phyloP scores from a whole-genome alignment of 2,888 invertebrate genomes.

The Graphium colonna region DNA sequence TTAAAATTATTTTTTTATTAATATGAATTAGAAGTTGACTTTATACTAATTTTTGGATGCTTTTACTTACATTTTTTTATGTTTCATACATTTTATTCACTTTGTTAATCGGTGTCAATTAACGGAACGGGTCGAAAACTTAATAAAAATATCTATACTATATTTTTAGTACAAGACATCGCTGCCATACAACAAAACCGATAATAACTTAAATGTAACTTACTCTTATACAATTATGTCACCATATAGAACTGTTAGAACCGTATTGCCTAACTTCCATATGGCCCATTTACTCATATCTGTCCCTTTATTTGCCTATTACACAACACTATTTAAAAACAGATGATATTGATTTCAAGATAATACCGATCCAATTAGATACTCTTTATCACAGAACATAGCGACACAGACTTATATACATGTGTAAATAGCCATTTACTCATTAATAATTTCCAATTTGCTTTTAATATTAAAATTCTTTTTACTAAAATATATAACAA shows the following conservation, averaged over 20 bases:
- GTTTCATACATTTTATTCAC: constrained; percentile 55
- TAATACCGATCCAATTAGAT: constrained; percentile 1
- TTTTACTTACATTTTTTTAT: too few relatives aligned
- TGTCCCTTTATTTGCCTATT: constrained; percentile 20
- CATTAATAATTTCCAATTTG: too few relatives aligned
- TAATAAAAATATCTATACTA: constrained; percentile 69
- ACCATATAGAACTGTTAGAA: constrained; percentile 39
- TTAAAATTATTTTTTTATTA: too few relatives aligned
- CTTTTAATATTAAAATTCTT: too few relatives aligned
- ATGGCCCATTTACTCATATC: constrained; percentile 59
- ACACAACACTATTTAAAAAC: constrained; percentile 22
- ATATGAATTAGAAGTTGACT: too few relatives aligned
- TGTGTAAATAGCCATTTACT: background rate
- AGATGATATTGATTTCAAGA: constrained; percentile 1
- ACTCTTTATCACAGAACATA: constrained; percentile 11
- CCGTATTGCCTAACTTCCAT: constrained; percentile 53
- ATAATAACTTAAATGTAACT: constrained; percentile 25
- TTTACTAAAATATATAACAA: too few relatives aligned
- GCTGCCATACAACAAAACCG: constrained; percentile 44
- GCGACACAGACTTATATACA: background rate
- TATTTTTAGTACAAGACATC: constrained; percentile 68
- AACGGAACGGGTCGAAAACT: constrained; percentile 77
- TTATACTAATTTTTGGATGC: too few relatives aligned
- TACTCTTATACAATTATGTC: constrained; percentile 23
- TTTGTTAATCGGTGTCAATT: constrained; percentile 68